Conservation (phyloP, 1,140 invertebrate species). For the Macrobrachium rosenbergii region DNA sequence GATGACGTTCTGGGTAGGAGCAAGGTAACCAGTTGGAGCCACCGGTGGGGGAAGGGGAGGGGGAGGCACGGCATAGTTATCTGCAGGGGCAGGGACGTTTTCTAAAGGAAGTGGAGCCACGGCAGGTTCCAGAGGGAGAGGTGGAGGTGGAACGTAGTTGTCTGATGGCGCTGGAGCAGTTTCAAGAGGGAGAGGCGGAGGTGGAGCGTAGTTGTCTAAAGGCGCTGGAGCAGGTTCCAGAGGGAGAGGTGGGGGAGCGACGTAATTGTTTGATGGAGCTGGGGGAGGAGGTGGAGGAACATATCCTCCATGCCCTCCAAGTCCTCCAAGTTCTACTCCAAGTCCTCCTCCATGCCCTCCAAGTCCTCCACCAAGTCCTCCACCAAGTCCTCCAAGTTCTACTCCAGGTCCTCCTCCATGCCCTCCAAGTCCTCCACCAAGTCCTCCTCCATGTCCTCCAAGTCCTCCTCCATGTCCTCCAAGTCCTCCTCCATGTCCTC, state of each 20-base stretch:
- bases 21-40: background rate
- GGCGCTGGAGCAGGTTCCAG: background rate
- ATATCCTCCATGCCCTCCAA: background rate
- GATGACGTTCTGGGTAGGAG: background rate
- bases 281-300: background rate
- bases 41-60: background rate
- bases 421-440: too few species aligned
- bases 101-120: background rate
- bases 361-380: too few species aligned
- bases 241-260: background rate
- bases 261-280: background rate
- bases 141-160: background rate
- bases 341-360: too few species aligned
- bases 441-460: too few species aligned
- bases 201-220: background rate
- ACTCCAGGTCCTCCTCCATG: too few species aligned
- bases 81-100: background rate
- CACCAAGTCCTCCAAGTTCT: too few species aligned
- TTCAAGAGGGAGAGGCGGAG: constrained; percentile 1
- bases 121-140: background rate
- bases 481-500: too few species aligned
- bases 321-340: too few species aligned
- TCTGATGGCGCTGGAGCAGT: background rate
- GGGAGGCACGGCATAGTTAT: background rate
- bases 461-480: too few species aligned